A percentile compares a stretch with the other conserved stretches of the same genome.
These are phyloP conservation scores for Uria aalge DNA, from an alignment of 2,113 vertebrate species.

Conservation along the genomic window DNA sequence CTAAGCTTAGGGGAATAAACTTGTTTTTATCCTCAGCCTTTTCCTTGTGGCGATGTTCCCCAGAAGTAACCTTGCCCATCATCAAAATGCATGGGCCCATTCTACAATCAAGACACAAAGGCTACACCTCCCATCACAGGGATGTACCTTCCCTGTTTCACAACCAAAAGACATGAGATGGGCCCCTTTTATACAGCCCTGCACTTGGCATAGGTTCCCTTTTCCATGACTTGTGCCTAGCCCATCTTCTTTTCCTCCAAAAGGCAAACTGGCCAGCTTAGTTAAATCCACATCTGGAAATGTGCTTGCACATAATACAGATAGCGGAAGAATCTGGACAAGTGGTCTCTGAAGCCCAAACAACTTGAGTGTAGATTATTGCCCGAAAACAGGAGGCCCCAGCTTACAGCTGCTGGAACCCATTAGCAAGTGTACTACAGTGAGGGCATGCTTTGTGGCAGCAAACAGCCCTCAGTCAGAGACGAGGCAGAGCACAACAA, in stretches of 20 bases:
- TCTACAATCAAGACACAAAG: not conserved
- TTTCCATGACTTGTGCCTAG: not conserved
- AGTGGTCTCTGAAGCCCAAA: not conserved
- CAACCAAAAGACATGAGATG: accelerated
- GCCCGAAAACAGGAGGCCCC: not conserved
- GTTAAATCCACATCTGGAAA: not conserved
- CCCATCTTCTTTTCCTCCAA: not conserved
- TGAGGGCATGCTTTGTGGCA: not conserved
- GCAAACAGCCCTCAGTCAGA: not conserved
- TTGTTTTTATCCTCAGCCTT: not conserved
- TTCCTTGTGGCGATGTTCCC: not conserved
- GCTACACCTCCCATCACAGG: not conserved
- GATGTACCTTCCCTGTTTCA: not conserved
- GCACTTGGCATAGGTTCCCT: not conserved
- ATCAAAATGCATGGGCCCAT: not conserved
- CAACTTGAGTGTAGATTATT: not conserved
- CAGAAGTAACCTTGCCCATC: not conserved
- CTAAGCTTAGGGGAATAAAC: not conserved
- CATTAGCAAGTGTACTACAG: not conserved
- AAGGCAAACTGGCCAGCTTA: not conserved
- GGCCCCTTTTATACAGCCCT: not conserved
- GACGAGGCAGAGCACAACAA: not conserved
- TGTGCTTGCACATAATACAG: not conserved
- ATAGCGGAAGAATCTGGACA: not conserved
- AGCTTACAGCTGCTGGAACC: not conserved